Evolutionary conservation across 2,113 vertebrate genomes (phyloP).

Genomic region (Mola mola): DNA sequence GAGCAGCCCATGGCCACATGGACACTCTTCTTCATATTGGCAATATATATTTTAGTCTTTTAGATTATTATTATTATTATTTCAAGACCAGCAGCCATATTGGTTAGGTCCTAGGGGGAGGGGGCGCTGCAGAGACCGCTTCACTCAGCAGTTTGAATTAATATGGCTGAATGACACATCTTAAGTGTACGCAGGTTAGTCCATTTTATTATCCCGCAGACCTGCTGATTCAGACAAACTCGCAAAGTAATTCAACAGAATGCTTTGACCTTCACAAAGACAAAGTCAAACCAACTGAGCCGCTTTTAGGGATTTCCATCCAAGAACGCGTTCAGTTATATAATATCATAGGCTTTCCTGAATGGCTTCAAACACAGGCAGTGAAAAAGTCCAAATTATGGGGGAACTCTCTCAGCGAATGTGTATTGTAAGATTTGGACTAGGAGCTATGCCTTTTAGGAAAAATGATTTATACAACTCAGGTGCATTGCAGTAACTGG

Average conservation of each 20-base stretch:
- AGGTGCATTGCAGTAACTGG: too few species aligned
- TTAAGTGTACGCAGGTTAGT: conserved; percentile 44
- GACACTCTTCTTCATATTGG: conserved; percentile 68
- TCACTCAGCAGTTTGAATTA: conserved; percentile 64
- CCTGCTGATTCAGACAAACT: conserved; percentile 66
- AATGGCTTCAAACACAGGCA: too few species aligned
- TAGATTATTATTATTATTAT: conserved; percentile 58
- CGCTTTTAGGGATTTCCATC: conserved; percentile 20
- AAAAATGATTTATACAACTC: too few species aligned
- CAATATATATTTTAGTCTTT: conserved; percentile 53
- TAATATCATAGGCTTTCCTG: background rate
- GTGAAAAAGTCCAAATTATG: too few species aligned
- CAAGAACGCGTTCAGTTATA: conserved; percentile 7
- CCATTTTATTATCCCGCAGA: conserved; percentile 44
- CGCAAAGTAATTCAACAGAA: conserved; percentile 41
- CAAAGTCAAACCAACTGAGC: conserved; percentile 38
- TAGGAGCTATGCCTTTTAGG: too few species aligned
- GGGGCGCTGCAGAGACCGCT: conserved; percentile 55
- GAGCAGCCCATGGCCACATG: conserved; percentile 60
- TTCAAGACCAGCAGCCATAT: conserved; percentile 60
- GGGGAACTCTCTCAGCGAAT: too few species aligned
- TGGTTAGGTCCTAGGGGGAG: conserved; percentile 63
- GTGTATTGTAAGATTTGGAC: too few species aligned
- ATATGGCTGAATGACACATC: conserved; percentile 44
- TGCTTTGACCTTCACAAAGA: conserved; percentile 48